Percentiles rank a stretch among this genome's conserved stretches.
Conservation (phyloP, 1,140 invertebrate species). For the Potamilus streckersoni region DNA sequence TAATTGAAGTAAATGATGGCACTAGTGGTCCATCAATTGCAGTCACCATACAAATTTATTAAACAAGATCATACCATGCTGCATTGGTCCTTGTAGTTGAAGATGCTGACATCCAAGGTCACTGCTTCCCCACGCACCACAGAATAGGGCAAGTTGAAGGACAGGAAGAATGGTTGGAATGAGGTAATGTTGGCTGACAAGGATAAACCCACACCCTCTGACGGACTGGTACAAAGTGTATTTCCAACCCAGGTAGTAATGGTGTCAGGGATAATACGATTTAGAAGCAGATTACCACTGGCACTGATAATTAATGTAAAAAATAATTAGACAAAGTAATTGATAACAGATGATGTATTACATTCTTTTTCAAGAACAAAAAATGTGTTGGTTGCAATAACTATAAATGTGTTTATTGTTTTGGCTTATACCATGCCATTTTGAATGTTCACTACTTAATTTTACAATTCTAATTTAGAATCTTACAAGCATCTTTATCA, state of each 20-base stretch:
- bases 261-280: slow-evolving; percentile 81
- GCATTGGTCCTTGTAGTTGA: slow-evolving; percentile 85
- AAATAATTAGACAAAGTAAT: not conserved
- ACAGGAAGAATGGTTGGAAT: slow-evolving; percentile 89
- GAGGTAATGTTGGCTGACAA: slow-evolving; percentile 75
- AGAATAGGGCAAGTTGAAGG: slow-evolving; percentile 87
- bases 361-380: not conserved
- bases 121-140: slow-evolving; percentile 91
- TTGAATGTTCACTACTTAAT: not conserved
- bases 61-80: slow-evolving; percentile 72
- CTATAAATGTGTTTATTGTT: not conserved
- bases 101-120: slow-evolving; percentile 90
- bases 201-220: slow-evolving; percentile 86
- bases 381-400: not conserved
- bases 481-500: no score
- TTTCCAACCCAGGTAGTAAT: slow-evolving; percentile 95
- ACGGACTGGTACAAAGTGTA: slow-evolving; percentile 88
- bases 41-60: not conserved
- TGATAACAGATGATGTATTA: not conserved
- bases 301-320: slow-evolving; percentile 47
- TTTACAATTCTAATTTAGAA: no score
- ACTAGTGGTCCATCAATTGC: no score
- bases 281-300: slow-evolving; percentile 69
- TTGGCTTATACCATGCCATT: not conserved
- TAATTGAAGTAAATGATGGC: no score